These are phyloP conservation scores for Carettochelys insculpta DNA, from an alignment of 2,113 vertebrate genomes.

Conservation along the genomic window DNA sequence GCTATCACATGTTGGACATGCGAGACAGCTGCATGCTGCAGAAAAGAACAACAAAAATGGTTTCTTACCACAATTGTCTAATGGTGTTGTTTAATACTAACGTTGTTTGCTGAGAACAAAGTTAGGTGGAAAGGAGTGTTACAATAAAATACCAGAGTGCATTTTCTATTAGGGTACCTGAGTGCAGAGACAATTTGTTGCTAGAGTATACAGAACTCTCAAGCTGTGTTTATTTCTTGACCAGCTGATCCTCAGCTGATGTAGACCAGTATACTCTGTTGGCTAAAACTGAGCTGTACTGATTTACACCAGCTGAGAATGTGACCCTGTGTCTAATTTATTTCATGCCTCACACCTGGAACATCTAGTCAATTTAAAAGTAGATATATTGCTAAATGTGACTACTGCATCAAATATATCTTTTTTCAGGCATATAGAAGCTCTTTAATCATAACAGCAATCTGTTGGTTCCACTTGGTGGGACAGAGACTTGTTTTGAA, in stretches of 20 bases:
- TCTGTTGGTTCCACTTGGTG: not conserved
- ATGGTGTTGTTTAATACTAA: not conserved
- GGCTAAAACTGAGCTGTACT: not conserved
- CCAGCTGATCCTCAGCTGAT: not conserved
- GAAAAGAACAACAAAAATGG: not conserved
- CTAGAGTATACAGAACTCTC: slow-evolving; percentile 22
- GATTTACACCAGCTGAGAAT: not conserved
- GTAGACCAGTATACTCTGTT: not conserved
- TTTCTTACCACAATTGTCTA: not conserved
- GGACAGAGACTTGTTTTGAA: not conserved
- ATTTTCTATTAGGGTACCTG: not conserved
- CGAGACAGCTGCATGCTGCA: not conserved
- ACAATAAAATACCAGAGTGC: not conserved
- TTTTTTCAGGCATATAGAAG: not conserved
- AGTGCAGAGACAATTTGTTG: not conserved
- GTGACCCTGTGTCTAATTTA: not conserved
- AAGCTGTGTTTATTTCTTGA: not conserved
- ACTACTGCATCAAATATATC: not conserved
- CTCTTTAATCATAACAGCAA: not conserved
- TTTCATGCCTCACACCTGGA: not conserved
- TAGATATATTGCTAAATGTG: not conserved
- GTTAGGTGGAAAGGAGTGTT: not conserved
- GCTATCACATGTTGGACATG: not conserved
- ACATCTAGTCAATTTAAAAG: not conserved
- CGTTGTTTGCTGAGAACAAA: not conserved